These are phyloP conservation scores for Aradophagus sp. DNA, from an alignment of 1,140 invertebrate species.

Conservation along the genomic window DNA sequence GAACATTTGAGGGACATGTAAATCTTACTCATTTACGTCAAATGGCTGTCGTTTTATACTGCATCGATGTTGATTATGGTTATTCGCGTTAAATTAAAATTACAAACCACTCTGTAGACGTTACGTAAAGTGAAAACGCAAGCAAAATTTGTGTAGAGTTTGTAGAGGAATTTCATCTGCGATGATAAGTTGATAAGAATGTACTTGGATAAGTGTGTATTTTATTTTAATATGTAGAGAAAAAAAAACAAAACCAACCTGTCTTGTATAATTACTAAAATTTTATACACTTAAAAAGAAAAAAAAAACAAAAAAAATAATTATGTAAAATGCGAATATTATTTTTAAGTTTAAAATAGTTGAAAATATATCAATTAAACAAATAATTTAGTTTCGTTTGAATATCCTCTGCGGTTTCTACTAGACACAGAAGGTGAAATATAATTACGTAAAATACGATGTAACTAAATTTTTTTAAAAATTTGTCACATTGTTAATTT, in stretches of 20 bases:
- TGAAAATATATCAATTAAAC: slow-evolving; percentile 53
- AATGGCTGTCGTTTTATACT: slow-evolving; percentile 28
- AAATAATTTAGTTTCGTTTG: background rate
- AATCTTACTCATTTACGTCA: slow-evolving; percentile 29
- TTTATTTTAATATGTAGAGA: slow-evolving; percentile 57
- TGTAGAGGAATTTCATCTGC: slow-evolving; percentile 48
- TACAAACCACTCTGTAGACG: slow-evolving; percentile 39
- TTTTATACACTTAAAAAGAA: slow-evolving; percentile 56
- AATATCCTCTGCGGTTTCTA: background rate
- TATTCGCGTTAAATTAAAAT: slow-evolving; percentile 22
- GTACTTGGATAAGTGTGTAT: slow-evolving; percentile 56
- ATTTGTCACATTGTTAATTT: too few relatives aligned
- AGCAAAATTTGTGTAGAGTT: slow-evolving; percentile 49
- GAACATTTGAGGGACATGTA: slow-evolving; percentile 33
- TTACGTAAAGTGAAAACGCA: slow-evolving; percentile 30
- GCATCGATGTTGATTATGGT: slow-evolving; percentile 36
- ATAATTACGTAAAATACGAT: too few relatives aligned
- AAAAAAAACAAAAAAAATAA: too few relatives aligned
- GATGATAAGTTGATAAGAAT: slow-evolving; percentile 52
- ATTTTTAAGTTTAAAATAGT: slow-evolving; percentile 57
- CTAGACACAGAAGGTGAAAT: too few relatives aligned
- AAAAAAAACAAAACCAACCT: slow-evolving; percentile 46
- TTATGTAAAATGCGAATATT: slow-evolving; percentile 55
- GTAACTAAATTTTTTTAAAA: too few relatives aligned
- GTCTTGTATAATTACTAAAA: slow-evolving; percentile 54